These are phyloP conservation scores for Pissodes strobi DNA, from an alignment of 1,140 invertebrate species.

Conservation along the genomic window DNA sequence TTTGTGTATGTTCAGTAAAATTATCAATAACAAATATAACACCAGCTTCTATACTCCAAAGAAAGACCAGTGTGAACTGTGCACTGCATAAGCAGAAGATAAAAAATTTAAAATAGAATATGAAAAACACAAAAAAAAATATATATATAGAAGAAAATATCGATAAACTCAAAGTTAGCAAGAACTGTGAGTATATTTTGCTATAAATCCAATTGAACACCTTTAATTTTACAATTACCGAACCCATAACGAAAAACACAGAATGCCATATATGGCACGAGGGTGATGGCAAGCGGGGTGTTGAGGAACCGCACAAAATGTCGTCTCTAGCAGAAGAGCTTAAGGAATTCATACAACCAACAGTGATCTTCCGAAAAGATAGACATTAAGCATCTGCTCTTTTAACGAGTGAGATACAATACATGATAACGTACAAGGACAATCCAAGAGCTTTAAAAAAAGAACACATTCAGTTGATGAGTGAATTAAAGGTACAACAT, in stretches of 20 bases:
- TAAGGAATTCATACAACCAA: neutral
- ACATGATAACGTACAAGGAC: neutral
- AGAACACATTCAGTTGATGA: no score
- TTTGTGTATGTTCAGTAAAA: slow-evolving; percentile 19
- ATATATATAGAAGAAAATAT: slow-evolving; percentile 46
- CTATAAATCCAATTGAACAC: no score
- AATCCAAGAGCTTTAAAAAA: neutral
- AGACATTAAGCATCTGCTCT: neutral
- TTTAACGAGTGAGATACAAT: neutral
- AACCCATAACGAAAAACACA: no score
- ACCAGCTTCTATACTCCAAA: slow-evolving; percentile 52
- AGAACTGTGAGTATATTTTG: slow-evolving; percentile 49
- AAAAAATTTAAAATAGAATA: no score
- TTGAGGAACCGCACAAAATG: no score
- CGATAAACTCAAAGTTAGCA: slow-evolving; percentile 42
- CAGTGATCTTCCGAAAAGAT: neutral
- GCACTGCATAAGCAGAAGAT: slow-evolving; percentile 41
- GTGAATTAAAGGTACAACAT: no score
- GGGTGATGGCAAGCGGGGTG: no score
- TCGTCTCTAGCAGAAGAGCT: no score
- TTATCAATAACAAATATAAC: slow-evolving; percentile 51
- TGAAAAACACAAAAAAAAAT: slow-evolving; percentile 43
- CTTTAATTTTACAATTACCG: no score
- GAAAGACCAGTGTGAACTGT: slow-evolving; percentile 52
- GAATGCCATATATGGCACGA: slow-evolving; percentile 48